These are phyloP conservation scores for Thunnus thynnus DNA, from an alignment of 2,113 vertebrate species.

Conservation along the genomic window DNA sequence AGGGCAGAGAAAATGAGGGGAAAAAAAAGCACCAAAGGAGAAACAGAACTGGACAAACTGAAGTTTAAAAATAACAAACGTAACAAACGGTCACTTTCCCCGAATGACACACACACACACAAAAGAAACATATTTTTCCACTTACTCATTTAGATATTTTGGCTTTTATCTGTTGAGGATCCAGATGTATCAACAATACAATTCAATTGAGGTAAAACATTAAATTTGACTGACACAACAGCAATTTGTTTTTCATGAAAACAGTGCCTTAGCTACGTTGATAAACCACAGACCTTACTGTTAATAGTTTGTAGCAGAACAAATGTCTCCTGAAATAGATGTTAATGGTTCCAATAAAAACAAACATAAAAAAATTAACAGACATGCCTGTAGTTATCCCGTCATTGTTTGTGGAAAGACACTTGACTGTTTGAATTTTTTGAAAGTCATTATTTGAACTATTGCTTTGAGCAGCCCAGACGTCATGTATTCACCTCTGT, in stretches of 20 bases:
- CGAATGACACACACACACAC: not conserved
- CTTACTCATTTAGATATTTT: not conserved
- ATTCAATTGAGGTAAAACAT: not conserved
- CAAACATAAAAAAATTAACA: not conserved
- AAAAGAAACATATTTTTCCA: not conserved
- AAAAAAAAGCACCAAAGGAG: not conserved
- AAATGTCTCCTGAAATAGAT: not conserved
- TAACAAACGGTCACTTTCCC: not conserved
- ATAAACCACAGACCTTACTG: slow-evolving; percentile 25
- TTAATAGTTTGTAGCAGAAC: slow-evolving; percentile 5
- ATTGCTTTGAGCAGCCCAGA: not conserved
- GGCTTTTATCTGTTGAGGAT: not conserved
- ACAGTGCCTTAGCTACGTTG: not conserved
- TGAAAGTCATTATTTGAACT: not conserved
- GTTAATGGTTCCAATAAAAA: slow-evolving; percentile 3
- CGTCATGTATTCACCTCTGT: not conserved
- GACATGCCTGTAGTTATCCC: not conserved
- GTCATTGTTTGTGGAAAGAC: slow-evolving; percentile 7
- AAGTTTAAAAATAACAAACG: not conserved
- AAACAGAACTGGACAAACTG: not conserved
- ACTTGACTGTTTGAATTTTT: slow-evolving; percentile 10
- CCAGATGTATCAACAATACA: not conserved
- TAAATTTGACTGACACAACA: not conserved
- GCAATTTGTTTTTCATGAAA: not conserved
- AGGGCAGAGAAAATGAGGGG: not conserved